Evolutionary conservation across 64 coral and sea anemone genomes (phyloP), one percentile per base, ranked within the genome.

Genomic region (Stylophora pistillata): DNA sequence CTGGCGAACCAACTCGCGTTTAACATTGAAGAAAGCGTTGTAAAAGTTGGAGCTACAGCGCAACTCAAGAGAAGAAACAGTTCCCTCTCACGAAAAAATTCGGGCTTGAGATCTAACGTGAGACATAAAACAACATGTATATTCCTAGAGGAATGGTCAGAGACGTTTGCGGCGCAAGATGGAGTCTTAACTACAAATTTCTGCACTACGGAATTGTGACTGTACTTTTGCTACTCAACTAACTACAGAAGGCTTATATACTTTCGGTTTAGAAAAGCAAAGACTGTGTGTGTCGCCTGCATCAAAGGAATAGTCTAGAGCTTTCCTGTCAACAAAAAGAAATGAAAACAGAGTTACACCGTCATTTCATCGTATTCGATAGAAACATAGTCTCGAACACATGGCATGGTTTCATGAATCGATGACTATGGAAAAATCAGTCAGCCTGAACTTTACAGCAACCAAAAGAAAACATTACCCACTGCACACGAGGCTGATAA

Each of bases 161-260:
- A 84, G 60, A 84, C 80, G 26, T 84, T 84, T 84, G 34, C 68
- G 11, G 80, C 61, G 9, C 80, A 52, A 69, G 80, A 84, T 84
- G 80, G 80, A 68, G 80, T 84, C 23, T 84, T 84, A 28, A 84
- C 80, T 3, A 84, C 80, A 9, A 84, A 84, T 15, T 84, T 84
- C 33, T 84, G 80, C 33, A 69, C 80, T 14, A 84, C 80, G 27
- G 80, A 84, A 53, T 62, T 84, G 34, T 84, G 80, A 84, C 34
- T n/a, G n/a, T n/a, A n/a, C 34, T 69, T 54, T 28, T 23, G 23
- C 26, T 21, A 68, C 23, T 11, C n/a, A 68, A 68, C 10, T 9
- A 68, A 68, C 64, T n/a, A n/a, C 20, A 25, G 12, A 25, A 5
- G 23, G 37, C 37, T 47, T 47, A 47, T 47, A 47, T 47, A 47